A percentile compares a stretch with the other conserved stretches of the same genome.
These are phyloP conservation scores for Todus mexicanus DNA, from an alignment of 2,797 vertebrate genomes.

Conservation along the genomic window DNA sequence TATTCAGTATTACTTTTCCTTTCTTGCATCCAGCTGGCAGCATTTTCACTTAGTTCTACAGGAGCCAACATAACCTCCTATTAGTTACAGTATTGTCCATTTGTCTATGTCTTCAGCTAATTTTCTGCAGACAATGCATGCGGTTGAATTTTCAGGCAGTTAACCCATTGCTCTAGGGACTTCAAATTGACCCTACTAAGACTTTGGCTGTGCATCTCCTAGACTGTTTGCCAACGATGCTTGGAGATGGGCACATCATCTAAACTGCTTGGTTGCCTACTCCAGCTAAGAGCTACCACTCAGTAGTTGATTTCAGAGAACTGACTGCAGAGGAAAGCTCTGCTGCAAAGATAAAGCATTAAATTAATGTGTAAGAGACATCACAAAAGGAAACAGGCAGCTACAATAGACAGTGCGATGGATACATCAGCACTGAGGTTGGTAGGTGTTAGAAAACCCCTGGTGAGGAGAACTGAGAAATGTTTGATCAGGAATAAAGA, in stretches of 20 bases:
- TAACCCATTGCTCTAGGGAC: neutral
- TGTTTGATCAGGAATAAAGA: neutral
- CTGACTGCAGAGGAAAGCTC: neutral
- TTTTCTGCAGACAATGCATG: neutral
- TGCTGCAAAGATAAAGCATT: neutral
- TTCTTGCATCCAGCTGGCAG: constrained; percentile 50
- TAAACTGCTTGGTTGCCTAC: neutral
- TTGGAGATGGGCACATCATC: neutral
- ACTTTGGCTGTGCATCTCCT: neutral
- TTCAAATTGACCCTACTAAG: neutral
- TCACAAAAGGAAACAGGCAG: neutral
- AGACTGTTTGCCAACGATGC: neutral
- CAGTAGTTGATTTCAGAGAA: neutral
- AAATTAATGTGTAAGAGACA: neutral
- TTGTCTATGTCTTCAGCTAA: neutral
- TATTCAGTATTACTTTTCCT: constrained; percentile 51
- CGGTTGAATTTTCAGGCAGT: neutral
- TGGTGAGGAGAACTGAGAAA: neutral
- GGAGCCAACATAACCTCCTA: constrained; percentile 5
- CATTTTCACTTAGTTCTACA: neutral
- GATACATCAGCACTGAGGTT: neutral
- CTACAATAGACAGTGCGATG: neutral
- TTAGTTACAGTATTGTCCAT: neutral
- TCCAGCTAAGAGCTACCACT: neutral
- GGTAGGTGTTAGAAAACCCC: neutral